Evolutionary conservation across 2,888 invertebrate species (phyloP).

Genomic region (Rugalucina vietnamica): DNA sequence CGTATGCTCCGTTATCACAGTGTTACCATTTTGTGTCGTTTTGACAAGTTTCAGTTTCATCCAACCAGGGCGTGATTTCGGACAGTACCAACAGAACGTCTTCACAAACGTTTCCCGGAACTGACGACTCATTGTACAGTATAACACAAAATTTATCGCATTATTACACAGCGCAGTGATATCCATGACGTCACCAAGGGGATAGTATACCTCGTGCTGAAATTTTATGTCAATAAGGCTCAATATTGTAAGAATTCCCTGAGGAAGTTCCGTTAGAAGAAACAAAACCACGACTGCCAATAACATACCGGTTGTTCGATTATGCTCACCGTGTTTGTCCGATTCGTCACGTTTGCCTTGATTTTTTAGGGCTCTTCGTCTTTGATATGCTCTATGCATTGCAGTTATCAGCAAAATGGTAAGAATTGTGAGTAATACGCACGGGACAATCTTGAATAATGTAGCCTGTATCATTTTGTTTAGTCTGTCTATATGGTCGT

Average conservation of each 20-base stretch:
- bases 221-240: constrained; percentile 91
- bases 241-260: constrained; percentile 88
- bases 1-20: constrained; percentile 54
- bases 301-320: constrained; percentile 95
- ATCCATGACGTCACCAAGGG: constrained; percentile 92
- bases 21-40: constrained; percentile 63
- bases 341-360: constrained; percentile 81
- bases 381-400: constrained; percentile 82
- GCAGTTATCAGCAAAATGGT: constrained; percentile 84
- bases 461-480: constrained; percentile 91
- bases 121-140: constrained; percentile 97
- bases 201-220: constrained; percentile 88
- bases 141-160: constrained; percentile 96
- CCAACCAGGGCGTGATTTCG: constrained; percentile 75
- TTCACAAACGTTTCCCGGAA: constrained; percentile 88
- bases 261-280: constrained; percentile 95
- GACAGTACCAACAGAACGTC: constrained; percentile 68
- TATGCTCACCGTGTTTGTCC: constrained; percentile 82
- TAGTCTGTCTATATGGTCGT: constrained; percentile 51
- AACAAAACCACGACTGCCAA: constrained; percentile 93
- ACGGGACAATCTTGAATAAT: constrained; percentile 96
- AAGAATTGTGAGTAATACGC: constrained; percentile 91
- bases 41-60: constrained; percentile 78
- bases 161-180: constrained; percentile 95
- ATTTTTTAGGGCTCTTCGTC: constrained; percentile 77